Conservation (phyloP, 2,113 vertebrate genomes). For the Microtus richardsoni region DNA sequence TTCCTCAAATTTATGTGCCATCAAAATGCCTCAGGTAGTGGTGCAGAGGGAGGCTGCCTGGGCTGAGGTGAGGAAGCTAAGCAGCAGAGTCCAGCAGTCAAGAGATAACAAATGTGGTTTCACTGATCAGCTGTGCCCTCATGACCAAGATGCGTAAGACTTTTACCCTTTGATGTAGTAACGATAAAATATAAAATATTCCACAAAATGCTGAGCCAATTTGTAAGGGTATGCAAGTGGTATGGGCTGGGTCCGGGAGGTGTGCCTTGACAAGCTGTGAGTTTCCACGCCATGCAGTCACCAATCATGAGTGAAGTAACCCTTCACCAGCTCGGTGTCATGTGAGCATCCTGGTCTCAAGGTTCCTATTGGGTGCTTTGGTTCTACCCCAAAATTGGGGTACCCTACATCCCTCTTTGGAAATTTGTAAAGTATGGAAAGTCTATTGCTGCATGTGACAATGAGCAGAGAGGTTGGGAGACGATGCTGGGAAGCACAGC, state of each 20-base stretch:
- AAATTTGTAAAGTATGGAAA: background rate
- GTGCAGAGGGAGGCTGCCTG: fast-evolving
- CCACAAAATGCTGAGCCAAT: fast-evolving
- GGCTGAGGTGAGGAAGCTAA: fast-evolving
- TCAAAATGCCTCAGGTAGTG: background rate
- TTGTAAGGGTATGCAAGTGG: fast-evolving
- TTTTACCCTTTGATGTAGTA: too few relatives aligned
- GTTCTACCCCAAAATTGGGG: background rate
- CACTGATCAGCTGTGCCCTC: fast-evolving
- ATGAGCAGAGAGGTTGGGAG: too few relatives aligned
- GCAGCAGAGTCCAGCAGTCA: fast-evolving
- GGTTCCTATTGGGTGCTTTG: background rate
- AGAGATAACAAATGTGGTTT: fast-evolving
- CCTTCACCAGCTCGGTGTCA: fast-evolving
- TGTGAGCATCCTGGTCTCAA: background rate
- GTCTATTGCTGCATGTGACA: background rate
- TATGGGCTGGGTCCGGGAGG: fast-evolving
- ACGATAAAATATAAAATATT: fast-evolving
- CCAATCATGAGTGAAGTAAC: fast-evolving
- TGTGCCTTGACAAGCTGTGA: fast-evolving
- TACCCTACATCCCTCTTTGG: background rate
- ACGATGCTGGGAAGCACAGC: background rate
- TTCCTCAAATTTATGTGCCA: background rate
- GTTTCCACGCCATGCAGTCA: fast-evolving
- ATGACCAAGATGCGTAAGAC: fast-evolving